These are phyloP conservation scores for Mastacembelus armatus DNA, from an alignment of 2,797 vertebrate genomes.

Conservation along the genomic window DNA sequence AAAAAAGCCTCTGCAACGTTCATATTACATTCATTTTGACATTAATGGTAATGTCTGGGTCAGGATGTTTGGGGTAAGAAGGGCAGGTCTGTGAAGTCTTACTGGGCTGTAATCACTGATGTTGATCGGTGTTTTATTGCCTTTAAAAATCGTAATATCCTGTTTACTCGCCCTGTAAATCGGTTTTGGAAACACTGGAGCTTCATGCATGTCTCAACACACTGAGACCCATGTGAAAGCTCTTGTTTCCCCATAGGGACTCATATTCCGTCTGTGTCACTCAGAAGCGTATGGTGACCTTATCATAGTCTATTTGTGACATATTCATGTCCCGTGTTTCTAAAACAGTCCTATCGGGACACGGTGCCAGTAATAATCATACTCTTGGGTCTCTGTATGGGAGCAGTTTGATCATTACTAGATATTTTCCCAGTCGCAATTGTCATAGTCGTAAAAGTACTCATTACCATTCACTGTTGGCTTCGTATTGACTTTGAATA, in stretches of 20 bases:
- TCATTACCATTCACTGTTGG: too few relatives aligned
- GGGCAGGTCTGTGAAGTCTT: background rate
- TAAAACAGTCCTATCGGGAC: background rate
- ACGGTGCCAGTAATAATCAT: background rate
- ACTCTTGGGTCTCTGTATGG: background rate
- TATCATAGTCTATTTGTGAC: background rate
- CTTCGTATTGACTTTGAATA: background rate
- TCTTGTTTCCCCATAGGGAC: background rate
- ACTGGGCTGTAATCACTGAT: background rate
- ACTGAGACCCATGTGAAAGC: background rate
- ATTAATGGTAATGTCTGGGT: too few relatives aligned
- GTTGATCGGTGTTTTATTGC: background rate
- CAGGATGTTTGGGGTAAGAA: background rate
- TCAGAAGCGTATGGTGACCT: background rate
- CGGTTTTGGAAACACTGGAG: background rate
- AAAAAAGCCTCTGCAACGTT: background rate
- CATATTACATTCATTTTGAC: background rate
- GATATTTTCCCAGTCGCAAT: background rate
- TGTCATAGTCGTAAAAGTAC: too few relatives aligned
- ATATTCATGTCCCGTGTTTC: background rate
- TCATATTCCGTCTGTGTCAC: background rate
- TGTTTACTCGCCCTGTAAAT: background rate
- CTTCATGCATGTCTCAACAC: background rate
- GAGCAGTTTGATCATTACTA: background rate
- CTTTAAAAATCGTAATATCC: background rate